phyloP scores from a whole-genome alignment of 2,113 vertebrate genomes.

The Felis catus region F.catus_Fca126_mat1.0 CM031416.1:86705001-86705500 shows the following conservation, averaged over 20 bases:
- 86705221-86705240: background rate
- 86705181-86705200: background rate
- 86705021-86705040: background rate
- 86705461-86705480: background rate
- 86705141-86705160: background rate
- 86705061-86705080: background rate
- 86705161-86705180: background rate
- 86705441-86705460: background rate
- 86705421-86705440: background rate
- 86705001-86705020: background rate
- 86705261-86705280: background rate
- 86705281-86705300: background rate
- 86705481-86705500: background rate
- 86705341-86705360: background rate
- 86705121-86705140: background rate
- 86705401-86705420: background rate
- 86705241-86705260: background rate
- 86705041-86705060: background rate
- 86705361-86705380: background rate
- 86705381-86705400: slow-evolving; percentile 11
- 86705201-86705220: background rate
- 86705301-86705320: background rate
- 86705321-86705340: background rate
- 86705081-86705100: slow-evolving; percentile 1
- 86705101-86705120: background rate